Conservation (phyloP, 30 jellyfish, hydroid and myxozoan species). For the Morbakka virulenta region DNA sequence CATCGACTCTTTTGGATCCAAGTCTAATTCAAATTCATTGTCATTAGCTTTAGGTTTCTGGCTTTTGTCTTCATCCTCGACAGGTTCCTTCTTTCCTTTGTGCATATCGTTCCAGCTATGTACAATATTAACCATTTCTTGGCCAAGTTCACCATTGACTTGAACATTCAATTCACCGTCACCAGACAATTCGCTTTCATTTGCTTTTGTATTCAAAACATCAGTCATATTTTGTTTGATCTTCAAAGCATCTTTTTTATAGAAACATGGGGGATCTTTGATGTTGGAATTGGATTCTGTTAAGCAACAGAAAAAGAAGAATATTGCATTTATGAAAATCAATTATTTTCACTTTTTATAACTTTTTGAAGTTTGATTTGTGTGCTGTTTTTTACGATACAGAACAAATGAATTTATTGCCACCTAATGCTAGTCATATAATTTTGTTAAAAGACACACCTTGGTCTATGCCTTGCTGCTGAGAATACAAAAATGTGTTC, state of each 20-base stretch:
- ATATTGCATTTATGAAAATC: neutral
- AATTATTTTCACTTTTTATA: no score
- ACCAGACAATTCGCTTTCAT: no score
- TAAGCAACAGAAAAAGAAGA: conserved; percentile 2
- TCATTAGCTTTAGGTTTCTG: conserved; percentile 1
- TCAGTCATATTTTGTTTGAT: neutral
- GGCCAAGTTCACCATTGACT: no score
- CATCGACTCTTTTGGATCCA: conserved; percentile 37
- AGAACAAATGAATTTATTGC: no score
- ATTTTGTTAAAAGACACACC: no score
- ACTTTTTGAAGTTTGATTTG: no score
- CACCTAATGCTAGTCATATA: no score
- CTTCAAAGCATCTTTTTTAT: neutral
- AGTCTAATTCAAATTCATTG: conserved; percentile 12
- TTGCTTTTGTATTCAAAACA: no score
- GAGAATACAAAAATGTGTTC: no score
- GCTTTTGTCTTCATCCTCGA: conserved; percentile 26
- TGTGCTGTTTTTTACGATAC: no score
- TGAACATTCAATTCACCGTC: no score
- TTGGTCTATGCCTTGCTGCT: no score
- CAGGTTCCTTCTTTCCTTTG: conserved; percentile 9
- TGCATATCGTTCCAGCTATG: conserved; percentile 31
- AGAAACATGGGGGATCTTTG: conserved; percentile 72
- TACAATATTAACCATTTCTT: neutral
- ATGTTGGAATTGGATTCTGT: conserved; percentile 35